Evolutionary conservation across 2,113 vertebrate species (phyloP).

Genomic region (Delphinapterus leucas): DNA sequence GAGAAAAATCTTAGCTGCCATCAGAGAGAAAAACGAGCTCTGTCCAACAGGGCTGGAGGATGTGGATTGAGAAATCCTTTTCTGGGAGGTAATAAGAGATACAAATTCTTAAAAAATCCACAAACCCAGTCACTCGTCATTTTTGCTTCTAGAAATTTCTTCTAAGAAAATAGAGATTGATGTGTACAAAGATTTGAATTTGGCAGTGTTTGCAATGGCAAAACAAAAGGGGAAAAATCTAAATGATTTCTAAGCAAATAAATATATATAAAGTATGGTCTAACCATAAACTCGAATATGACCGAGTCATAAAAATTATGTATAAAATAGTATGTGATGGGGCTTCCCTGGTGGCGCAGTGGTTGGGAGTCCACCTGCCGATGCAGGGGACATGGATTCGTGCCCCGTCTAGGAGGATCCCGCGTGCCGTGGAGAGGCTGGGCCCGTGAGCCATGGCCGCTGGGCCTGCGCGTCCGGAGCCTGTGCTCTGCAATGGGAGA

Average conservation of each 20-base stretch:
- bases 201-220: neutral
- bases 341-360: too few relatives aligned
- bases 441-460: too few relatives aligned
- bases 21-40: fast-evolving
- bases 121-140: neutral
- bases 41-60: fast-evolving
- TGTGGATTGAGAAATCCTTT: fast-evolving
- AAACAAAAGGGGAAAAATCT: too few relatives aligned
- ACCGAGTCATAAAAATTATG: neutral
- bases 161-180: neutral
- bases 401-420: too few relatives aligned
- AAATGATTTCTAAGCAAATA: neutral
- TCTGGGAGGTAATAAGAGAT: neutral
- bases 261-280: neutral
- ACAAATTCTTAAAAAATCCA: neutral
- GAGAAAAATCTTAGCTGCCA: neutral
- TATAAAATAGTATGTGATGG: neutral
- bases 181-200: neutral
- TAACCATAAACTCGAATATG: too few relatives aligned
- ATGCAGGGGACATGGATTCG: too few relatives aligned
- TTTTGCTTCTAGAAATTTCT: neutral
- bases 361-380: too few relatives aligned
- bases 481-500: too few relatives aligned
- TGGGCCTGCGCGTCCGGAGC: too few relatives aligned
- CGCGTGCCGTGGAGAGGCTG: too few relatives aligned